phyloP scores from a whole-genome alignment of 2,888 invertebrate genomes.

The Eupithecia pulchellata region DNA sequence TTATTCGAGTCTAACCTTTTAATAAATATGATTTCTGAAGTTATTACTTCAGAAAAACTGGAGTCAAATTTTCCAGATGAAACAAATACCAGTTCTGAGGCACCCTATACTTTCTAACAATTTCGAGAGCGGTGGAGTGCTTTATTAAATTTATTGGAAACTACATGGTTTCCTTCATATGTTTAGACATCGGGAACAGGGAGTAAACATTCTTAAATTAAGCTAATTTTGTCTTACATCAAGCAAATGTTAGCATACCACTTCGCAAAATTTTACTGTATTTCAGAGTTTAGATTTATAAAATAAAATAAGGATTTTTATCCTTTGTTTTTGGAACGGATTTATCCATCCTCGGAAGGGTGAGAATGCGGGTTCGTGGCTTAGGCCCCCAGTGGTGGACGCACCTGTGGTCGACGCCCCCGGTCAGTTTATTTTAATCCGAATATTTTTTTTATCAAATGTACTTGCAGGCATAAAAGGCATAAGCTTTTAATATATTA shows the following conservation, averaged over 20 bases:
- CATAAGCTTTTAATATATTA: too few relatives aligned
- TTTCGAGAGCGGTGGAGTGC: neutral
- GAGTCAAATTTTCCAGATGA: neutral
- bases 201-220: neutral
- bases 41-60: too few relatives aligned
- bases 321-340: neutral
- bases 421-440: too few relatives aligned
- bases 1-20: neutral
- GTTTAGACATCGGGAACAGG: neutral
- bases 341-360: neutral
- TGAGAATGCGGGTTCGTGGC: too few relatives aligned
- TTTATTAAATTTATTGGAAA: slow-evolving; percentile 12
- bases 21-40: too few relatives aligned
- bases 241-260: neutral
- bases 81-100: neutral
- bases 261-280: neutral
- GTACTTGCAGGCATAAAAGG: too few relatives aligned
- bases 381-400: too few relatives aligned
- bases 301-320: neutral
- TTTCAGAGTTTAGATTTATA: neutral
- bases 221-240: neutral
- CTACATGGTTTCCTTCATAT: slow-evolving; percentile 3
- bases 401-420: too few relatives aligned
- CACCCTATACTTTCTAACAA: neutral
- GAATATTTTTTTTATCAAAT: too few relatives aligned